Evolutionary conservation across 2,888 invertebrate genomes (phyloP).

Genomic region (Cenopis cana): DNA sequence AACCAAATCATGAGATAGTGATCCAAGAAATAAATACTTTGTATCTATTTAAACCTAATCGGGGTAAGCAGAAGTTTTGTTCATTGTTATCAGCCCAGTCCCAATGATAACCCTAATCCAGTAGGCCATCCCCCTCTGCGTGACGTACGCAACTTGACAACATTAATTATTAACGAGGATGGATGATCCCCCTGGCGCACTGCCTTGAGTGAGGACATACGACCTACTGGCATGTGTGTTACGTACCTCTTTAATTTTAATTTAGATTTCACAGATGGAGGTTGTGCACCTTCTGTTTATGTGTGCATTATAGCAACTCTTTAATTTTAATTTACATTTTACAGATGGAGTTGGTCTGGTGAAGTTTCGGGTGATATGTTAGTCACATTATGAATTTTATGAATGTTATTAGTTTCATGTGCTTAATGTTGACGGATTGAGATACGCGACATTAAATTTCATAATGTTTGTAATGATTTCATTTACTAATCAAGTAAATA

Average conservation of each 20-base stretch:
- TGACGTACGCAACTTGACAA: constrained; percentile 46
- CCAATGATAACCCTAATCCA: constrained; percentile 44
- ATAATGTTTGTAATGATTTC: constrained; percentile 22
- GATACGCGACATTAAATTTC: constrained; percentile 21
- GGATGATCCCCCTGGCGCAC: constrained; percentile 64
- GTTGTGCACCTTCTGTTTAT: constrained; percentile 21
- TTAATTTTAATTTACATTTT: constrained; percentile 43
- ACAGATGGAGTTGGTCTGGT: constrained; percentile 39
- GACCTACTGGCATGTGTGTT: constrained; percentile 25
- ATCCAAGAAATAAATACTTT: not conserved
- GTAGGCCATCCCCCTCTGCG: constrained; percentile 42
- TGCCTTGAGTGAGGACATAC: constrained; percentile 44
- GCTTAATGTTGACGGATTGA: constrained; percentile 18
- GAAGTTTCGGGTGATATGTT: constrained; percentile 29
- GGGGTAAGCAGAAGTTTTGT: constrained; percentile 11
- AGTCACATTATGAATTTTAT: constrained; percentile 29
- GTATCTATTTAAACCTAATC: not conserved
- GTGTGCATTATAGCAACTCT: constrained; percentile 38
- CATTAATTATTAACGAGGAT: constrained; percentile 76
- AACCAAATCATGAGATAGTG: not conserved
- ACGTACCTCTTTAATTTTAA: constrained; percentile 43
- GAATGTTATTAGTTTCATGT: constrained; percentile 36
- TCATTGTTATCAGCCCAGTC: constrained; percentile 27
- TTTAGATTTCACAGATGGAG: constrained; percentile 38
- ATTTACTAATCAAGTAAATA: not conserved